Conservation (phyloP, 1,140 invertebrate species). For the Luehdorfia chinensis region DNA sequence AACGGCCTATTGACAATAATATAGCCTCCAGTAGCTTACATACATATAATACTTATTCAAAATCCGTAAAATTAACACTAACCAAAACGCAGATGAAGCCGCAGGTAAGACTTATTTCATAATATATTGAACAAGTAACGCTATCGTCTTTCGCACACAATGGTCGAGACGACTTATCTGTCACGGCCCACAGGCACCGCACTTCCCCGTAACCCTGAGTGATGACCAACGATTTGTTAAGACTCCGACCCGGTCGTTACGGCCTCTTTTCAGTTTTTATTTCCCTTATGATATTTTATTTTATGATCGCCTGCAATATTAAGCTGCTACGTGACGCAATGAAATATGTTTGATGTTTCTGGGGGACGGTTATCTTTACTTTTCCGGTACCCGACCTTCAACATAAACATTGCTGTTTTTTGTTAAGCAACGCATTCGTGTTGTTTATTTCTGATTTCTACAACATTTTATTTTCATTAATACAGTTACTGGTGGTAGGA, state of each 20-base stretch:
- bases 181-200: constrained; percentile 34
- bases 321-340: constrained; percentile 49
- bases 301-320: constrained; percentile 67
- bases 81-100: no score
- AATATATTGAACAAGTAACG: constrained; percentile 47
- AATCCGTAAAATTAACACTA: no score
- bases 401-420: no score
- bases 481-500: no score
- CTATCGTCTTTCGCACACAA: constrained; percentile 50
- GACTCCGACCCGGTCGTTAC: constrained; percentile 57
- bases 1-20: no score
- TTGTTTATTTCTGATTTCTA: no score
- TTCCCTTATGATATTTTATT: constrained; percentile 69
- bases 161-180: constrained; percentile 58
- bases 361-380: background rate
- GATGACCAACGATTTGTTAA: constrained; percentile 72
- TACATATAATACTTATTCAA: no score
- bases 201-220: constrained; percentile 51
- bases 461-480: no score
- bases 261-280: constrained; percentile 71
- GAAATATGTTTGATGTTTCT: constrained; percentile 42
- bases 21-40: no score
- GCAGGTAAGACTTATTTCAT: no score
- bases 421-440: no score
- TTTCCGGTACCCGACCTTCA: background rate